Conservation (phyloP, 2,113 vertebrate genomes). For the Gadus macrocephalus region DNA sequence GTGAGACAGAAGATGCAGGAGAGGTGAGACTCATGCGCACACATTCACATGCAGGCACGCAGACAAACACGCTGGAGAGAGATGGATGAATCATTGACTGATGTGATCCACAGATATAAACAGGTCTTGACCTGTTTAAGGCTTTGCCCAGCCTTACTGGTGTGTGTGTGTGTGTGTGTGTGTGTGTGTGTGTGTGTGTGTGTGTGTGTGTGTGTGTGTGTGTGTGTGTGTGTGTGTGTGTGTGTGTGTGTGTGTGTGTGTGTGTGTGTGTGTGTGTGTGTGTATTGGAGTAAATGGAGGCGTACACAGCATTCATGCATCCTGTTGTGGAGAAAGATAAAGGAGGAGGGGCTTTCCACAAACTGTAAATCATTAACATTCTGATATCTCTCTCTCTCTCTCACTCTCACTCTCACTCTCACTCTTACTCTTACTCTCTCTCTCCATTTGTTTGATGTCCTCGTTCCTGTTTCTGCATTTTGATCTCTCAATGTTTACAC, state of each 20-base stretch:
- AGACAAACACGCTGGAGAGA: neutral
- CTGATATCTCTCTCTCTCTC: too few relatives aligned
- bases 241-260: neutral
- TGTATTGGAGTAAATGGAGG: neutral
- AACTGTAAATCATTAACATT: conserved; percentile 58
- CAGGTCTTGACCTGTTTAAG: conserved; percentile 44
- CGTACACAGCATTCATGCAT: conserved; percentile 26
- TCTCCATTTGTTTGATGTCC: too few relatives aligned
- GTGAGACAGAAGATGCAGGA: conserved; percentile 80
- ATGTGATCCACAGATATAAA: conserved; percentile 19
- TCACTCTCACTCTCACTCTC: too few relatives aligned
- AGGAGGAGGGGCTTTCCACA: conserved; percentile 46
- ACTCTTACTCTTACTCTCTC: too few relatives aligned
- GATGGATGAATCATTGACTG: conserved; percentile 39
- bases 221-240: conserved; percentile 11
- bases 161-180: conserved; percentile 4
- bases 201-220: neutral
- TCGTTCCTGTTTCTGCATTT: too few relatives aligned
- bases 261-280: conserved; percentile 9
- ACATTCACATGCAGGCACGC: neutral
- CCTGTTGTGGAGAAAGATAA: conserved; percentile 43
- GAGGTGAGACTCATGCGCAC: conserved; percentile 72
- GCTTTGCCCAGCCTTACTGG: conserved; percentile 4
- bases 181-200: conserved; percentile 10
- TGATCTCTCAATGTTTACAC: too few relatives aligned